Base-by-base conservation (phyloP, 2,797 vertebrate genomes). In the Fistularia commersonii region DNA sequence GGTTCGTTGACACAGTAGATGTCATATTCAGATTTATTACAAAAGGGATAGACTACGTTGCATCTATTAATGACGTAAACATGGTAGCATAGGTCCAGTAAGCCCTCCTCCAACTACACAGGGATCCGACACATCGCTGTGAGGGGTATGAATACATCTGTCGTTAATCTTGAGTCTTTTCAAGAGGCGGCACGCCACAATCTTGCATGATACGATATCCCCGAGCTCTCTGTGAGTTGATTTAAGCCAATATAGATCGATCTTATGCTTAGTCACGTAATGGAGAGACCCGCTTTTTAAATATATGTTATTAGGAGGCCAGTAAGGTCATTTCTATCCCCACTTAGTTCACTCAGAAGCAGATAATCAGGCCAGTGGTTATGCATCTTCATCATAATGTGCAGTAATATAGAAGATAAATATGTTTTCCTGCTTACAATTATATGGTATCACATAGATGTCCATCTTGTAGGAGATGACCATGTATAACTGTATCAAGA, bases 101-200 rank as follows among this genome's bases (percentile, higher is more conserved):
- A 57, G 49, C 66, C 52, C 52, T 45, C 44, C 51, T 63, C 50
- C 35, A 8, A 61, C 48, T 47, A 47, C 53, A 59, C 57, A 61
- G 51, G 42, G 11, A 11, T 44, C 10, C 44, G 31, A 61, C 51
- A 48, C 51, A 49, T 54, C 35, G 46, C 70, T 44, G 31, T 72
- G 67, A 72, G 48, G 43, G 52, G 57, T 69, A 61, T 83, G 59
- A 83, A 76, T 72, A 60, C 15, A 72, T 71, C 58, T 61, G 59
- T 60, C 64, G 68, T 83, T 76, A 72, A 72, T 57, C 68, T 80
- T 69, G 66, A 77, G 72, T 83, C 73, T 82, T 62, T 65, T 56
- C 46, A 47, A 74, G 57, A 80, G 61, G 57, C 63, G 65, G 57
- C 74, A 79, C 68, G 64, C 50, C 50, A 64, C 61, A 60, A 72